Base-by-base conservation (phyloP, 2,113 vertebrate genomes). In the Oenanthe oenanthe region DNA sequence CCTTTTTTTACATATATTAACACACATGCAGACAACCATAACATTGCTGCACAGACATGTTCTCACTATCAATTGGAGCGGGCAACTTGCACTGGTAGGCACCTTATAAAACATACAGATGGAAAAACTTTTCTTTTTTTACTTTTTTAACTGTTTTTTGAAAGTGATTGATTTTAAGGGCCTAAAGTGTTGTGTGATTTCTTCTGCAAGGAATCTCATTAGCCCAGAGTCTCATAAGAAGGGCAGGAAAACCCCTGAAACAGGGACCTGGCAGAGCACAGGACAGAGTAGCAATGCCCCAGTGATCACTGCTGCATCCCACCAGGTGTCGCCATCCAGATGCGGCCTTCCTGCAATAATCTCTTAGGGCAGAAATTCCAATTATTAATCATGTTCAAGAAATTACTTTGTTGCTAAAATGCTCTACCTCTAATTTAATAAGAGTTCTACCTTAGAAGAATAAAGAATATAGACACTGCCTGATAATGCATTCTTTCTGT, bases 51-150 rank as follows among this genome's bases (percentile, higher is more conserved):
- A 24, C 2, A 85, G 21, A 17, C 34, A 13, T 1, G 4, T 17
- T 58, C 47, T 48, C 12, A 0, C 48, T 20, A 18, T 6, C 31
- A 21, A 0, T 3, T 38, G 24, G 9, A 56, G 47, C 65, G 56
- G 43, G 36, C 24, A 66, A 11, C 38, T n/a, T 51, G 51, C 43
- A 42, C 25, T 34, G 16, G 57, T 4, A 17, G 60, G 19, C 14
- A 32, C 38, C 53, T 73, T 3, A 18, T 14, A 34, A 50, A 70
- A 57, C 7, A 3, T 0, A 54, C 10, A 42, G 22, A 31, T 19
- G 9, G 12, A 50, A 80, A 56, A 42, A 34, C 26, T 29, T 56
- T 14, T 40, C 9, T 7, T 24, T 20, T 34, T 9, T 17, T 51
- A 6, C 38, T 50, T 42, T 29, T n/a, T 63, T 7, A 17, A 18